Conservation (phyloP, 2,888 invertebrate genomes). For the Tetragnatha montana region DNA sequence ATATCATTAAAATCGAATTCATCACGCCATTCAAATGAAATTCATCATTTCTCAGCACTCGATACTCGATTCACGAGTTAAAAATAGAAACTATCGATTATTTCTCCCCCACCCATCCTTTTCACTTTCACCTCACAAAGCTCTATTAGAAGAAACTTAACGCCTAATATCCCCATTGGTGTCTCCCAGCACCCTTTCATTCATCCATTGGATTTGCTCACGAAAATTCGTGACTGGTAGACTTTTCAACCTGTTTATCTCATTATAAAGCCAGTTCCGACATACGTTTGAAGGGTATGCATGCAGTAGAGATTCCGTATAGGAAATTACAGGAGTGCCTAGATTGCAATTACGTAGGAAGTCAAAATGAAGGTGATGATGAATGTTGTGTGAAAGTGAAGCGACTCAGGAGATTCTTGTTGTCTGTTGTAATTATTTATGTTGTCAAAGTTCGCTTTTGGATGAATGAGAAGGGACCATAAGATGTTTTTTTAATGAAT, state of each 20-base stretch:
- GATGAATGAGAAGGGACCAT: neutral
- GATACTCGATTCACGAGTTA: neutral
- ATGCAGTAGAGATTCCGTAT: neutral
- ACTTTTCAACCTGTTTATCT: neutral
- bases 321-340: neutral
- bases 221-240: conserved; percentile 12
- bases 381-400: neutral
- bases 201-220: neutral
- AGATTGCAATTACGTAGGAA: neutral
- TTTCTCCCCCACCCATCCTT: neutral
- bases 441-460: neutral
- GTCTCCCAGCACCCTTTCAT: neutral
- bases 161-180: neutral
- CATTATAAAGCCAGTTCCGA: neutral
- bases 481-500: neutral
- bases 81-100: neutral
- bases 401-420: neutral
- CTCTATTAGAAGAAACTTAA: neutral
- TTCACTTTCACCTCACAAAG: neutral
- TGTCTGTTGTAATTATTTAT: neutral
- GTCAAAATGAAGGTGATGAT: neutral
- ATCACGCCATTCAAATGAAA: neutral
- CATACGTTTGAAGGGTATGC: neutral
- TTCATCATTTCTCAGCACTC: neutral
- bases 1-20: no score